phyloP scores from a whole-genome alignment of 2,113 vertebrate species.

The Aviceda subcristata region DNA sequence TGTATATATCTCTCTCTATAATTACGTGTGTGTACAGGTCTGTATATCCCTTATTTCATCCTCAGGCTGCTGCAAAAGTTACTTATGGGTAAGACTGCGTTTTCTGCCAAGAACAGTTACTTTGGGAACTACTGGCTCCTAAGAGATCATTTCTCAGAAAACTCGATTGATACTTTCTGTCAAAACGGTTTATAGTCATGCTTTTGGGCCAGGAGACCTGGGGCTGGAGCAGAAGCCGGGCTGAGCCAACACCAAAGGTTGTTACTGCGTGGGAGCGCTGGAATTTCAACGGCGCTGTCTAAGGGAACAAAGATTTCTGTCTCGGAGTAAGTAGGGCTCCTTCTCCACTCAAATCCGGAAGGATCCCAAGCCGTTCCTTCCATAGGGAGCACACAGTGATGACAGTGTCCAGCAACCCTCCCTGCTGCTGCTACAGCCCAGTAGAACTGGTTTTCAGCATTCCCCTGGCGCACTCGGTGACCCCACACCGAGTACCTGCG shows the following conservation, averaged over 20 bases:
- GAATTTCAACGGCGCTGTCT: neutral
- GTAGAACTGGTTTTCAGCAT: neutral
- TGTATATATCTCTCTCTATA: neutral
- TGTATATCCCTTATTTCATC: neutral
- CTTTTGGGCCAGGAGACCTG: neutral
- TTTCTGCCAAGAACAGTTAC: neutral
- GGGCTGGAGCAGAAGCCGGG: neutral
- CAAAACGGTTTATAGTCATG: neutral
- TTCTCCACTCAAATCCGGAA: neutral
- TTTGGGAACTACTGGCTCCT: neutral
- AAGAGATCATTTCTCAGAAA: neutral
- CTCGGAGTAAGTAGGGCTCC: neutral
- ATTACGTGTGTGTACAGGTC: neutral
- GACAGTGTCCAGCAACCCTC: neutral
- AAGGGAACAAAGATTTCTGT: neutral
- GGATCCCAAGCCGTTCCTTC: neutral
- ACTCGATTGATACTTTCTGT: neutral
- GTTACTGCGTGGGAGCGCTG: accelerated
- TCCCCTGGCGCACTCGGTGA: neutral
- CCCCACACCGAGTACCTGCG: neutral
- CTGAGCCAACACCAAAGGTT: neutral
- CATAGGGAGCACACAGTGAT: accelerated
- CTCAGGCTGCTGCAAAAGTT: neutral
- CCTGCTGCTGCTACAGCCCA: neutral
- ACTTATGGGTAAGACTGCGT: neutral